These are phyloP conservation scores for Drosophila fulvimacula DNA, from an alignment of 2,888 invertebrate genomes.

Conservation along the genomic window DNA sequence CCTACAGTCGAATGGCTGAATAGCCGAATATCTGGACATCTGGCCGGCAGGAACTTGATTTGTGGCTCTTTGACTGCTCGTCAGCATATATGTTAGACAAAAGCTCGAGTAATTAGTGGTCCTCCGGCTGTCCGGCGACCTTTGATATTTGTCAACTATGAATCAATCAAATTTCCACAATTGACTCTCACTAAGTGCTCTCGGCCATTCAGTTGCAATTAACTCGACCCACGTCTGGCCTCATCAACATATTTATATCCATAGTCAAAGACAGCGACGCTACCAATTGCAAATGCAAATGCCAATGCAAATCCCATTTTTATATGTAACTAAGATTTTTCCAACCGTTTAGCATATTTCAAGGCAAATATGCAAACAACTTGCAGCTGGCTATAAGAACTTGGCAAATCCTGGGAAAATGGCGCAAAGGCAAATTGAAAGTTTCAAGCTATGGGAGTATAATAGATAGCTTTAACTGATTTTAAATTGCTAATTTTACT, in stretches of 20 bases:
- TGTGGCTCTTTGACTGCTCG: conserved; percentile 21
- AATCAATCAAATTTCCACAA: conserved; percentile 7
- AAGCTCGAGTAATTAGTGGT: conserved; percentile 31
- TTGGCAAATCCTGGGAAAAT: conserved; percentile 20
- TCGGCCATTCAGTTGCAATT: conserved; percentile 37
- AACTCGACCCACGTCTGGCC: conserved; percentile 16
- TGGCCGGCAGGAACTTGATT: conserved; percentile 23
- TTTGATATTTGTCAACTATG: conserved; percentile 26
- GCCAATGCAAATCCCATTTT: neutral
- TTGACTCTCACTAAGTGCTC: conserved; percentile 15
- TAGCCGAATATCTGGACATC: neutral
- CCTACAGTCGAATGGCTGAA: conserved; percentile 8
- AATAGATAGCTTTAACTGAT: neutral
- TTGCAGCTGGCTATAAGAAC: conserved; percentile 24
- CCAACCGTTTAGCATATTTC: conserved; percentile 26
- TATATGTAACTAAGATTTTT: conserved; percentile 23
- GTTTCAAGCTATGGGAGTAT: conserved; percentile 4
- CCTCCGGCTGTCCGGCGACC: conserved; percentile 2
- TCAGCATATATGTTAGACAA: conserved; percentile 54
- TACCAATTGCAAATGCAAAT: conserved; percentile 26
- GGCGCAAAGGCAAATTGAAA: conserved; percentile 29
- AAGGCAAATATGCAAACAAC: conserved; percentile 46
- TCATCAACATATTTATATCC: conserved; percentile 13
- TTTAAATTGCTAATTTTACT: conserved; percentile 11
- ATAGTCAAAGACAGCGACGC: neutral